phyloP scores from a whole-genome alignment of 2,113 vertebrate species.

The Motacilla alba region DNA sequence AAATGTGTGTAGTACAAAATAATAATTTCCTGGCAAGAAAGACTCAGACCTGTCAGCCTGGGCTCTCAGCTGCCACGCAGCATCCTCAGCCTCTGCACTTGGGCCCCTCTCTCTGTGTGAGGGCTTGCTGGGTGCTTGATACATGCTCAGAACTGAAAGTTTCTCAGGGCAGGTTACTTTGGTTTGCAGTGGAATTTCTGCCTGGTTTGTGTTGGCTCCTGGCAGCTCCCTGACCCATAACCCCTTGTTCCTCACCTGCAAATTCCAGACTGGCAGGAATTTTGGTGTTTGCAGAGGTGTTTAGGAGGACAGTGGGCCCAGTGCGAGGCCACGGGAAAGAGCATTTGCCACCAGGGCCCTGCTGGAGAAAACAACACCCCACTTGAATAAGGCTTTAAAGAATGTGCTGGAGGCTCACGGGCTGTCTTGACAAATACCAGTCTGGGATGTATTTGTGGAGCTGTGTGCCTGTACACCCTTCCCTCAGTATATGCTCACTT shows the following conservation, averaged over 20 bases:
- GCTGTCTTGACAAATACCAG: background rate
- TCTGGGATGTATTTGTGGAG: background rate
- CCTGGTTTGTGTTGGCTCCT: background rate
- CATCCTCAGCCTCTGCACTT: background rate
- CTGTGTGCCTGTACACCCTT: background rate
- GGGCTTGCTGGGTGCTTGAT: background rate
- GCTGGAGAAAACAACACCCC: background rate
- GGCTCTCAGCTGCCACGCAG: background rate
- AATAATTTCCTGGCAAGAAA: background rate
- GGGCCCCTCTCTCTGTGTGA: background rate
- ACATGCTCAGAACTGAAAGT: fast-evolving
- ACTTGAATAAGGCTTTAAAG: background rate
- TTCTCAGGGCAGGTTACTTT: background rate
- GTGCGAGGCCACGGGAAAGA: fast-evolving
- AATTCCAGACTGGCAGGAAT: background rate
- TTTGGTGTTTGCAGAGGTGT: background rate
- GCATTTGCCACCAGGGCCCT: background rate
- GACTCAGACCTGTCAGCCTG: background rate
- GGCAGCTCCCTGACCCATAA: background rate
- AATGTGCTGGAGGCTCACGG: background rate
- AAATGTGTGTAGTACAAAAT: background rate
- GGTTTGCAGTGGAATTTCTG: background rate
- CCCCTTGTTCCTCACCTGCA: background rate
- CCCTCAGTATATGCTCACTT: background rate
- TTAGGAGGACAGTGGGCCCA: background rate